These are phyloP conservation scores for Bufotes viridis DNA, from an alignment of 2,797 vertebrate species.

Conservation along the genomic window DNA sequence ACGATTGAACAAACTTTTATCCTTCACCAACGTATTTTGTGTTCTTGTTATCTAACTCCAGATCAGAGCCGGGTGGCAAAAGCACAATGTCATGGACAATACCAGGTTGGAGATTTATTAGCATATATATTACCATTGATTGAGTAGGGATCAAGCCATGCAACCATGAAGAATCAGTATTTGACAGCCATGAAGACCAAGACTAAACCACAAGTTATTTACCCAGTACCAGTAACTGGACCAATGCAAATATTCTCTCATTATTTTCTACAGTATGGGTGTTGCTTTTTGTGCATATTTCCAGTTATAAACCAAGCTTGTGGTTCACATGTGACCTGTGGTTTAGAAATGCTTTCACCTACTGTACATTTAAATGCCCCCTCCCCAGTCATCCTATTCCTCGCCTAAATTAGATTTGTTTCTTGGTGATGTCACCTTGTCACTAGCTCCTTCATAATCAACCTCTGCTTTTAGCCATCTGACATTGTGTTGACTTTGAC, in stretches of 20 bases:
- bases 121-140: no score
- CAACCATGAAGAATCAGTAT: no score
- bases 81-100: no score
- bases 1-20: no score
- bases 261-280: not conserved
- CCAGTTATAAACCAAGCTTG: constrained; percentile 15
- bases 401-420: constrained; percentile 70
- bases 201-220: not conserved
- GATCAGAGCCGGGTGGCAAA: no score
- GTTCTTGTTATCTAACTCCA: no score
- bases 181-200: not conserved
- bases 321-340: constrained; percentile 29
- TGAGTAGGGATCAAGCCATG: no score
- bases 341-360: constrained; percentile 62
- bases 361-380: constrained; percentile 67
- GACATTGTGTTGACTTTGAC: constrained; percentile 67
- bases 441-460: constrained; percentile 68
- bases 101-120: no score
- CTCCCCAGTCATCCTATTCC: constrained; percentile 66
- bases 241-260: not conserved
- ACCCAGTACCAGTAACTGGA: not conserved
- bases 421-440: constrained; percentile 69
- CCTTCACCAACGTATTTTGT: no score
- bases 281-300: constrained; percentile 46
- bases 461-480: constrained; percentile 66